Evolutionary conservation across 2,113 vertebrate species (phyloP).

Genomic region (Nyctereutes procyonoides): DNA sequence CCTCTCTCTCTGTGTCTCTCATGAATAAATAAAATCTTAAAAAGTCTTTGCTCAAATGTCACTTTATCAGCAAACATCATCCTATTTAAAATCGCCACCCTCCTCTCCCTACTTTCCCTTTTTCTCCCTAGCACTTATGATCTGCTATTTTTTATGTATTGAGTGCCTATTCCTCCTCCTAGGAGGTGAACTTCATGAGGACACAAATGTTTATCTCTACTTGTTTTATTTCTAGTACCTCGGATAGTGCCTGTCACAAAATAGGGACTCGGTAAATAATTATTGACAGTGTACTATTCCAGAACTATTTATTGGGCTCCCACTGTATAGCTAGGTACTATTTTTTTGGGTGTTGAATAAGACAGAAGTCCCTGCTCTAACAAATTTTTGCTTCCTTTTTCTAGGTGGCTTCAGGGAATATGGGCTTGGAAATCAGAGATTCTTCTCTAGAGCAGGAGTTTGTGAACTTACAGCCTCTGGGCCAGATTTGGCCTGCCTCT

Average conservation of each 20-base stretch:
- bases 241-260: background rate
- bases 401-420: background rate
- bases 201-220: background rate
- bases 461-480: background rate
- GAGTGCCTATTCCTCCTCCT: background rate
- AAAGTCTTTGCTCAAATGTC: slow-evolving; percentile 24
- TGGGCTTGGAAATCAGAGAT: background rate
- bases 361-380: background rate
- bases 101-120: background rate
- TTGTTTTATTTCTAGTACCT: slow-evolving; percentile 36
- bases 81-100: background rate
- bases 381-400: slow-evolving; percentile 12
- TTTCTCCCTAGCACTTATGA: background rate
- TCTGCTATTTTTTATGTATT: background rate
- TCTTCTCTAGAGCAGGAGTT: background rate
- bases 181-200: background rate
- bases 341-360: background rate
- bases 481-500: background rate
- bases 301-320: background rate
- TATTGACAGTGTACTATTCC: background rate
- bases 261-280: background rate
- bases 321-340: background rate
- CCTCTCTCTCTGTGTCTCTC: no score
- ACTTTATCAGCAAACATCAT: background rate
- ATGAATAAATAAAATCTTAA: no score